phyloP scores from a whole-genome alignment of 2,113 vertebrate genomes.

The Syngnathus scovelli region DNA sequence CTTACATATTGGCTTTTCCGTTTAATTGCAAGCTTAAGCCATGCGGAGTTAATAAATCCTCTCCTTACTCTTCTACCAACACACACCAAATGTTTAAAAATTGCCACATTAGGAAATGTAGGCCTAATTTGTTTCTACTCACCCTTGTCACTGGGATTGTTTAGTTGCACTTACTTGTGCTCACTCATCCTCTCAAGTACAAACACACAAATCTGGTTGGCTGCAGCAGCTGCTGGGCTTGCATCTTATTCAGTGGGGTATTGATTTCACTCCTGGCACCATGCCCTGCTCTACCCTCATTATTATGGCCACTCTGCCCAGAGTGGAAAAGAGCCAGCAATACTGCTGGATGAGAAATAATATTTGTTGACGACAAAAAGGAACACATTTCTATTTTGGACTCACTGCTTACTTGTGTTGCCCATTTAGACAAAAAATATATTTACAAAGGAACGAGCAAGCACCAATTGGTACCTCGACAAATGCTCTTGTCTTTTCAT shows the following conservation, averaged over 20 bases:
- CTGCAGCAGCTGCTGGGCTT: slow-evolving; percentile 47
- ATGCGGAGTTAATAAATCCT: neutral
- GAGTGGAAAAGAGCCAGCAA: slow-evolving; percentile 31
- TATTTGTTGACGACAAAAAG: slow-evolving; percentile 33
- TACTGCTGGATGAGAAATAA: slow-evolving; percentile 18
- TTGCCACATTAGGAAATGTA: slow-evolving; percentile 26
- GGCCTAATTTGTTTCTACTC: slow-evolving; percentile 29
- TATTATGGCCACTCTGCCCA: slow-evolving; percentile 46
- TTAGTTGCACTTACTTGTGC: slow-evolving; percentile 24
- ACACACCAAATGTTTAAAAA: slow-evolving; percentile 17
- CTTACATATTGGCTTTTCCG: neutral
- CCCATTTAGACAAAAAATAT: neutral
- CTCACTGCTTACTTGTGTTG: slow-evolving; percentile 1
- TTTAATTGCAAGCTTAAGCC: neutral
- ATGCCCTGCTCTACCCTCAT: slow-evolving; percentile 39
- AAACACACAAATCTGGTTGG: slow-evolving; percentile 33
- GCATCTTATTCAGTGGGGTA: slow-evolving; percentile 56
- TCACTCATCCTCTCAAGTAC: slow-evolving; percentile 10
- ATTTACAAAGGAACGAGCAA: neutral
- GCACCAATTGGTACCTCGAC: neutral
- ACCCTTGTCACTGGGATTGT: slow-evolving; percentile 24
- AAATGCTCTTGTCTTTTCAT: neutral
- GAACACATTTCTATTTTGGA: slow-evolving; percentile 22
- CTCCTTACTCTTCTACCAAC: neutral
- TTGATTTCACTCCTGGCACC: slow-evolving; percentile 54